Conservation (phyloP, 2,888 invertebrate species). For the Callyntrura sp. region DNA sequence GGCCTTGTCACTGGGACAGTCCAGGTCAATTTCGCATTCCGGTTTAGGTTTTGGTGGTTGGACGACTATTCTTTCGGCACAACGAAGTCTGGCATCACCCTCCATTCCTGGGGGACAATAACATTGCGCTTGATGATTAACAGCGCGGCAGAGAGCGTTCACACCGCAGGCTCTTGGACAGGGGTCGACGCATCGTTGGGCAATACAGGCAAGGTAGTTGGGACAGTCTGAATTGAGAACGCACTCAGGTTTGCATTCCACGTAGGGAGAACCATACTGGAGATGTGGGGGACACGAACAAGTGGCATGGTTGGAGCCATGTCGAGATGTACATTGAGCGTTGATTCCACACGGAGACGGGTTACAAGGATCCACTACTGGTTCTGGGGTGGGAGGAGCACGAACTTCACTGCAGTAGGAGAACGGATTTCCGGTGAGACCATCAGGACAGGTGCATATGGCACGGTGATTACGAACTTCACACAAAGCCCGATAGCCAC, state of each 20-base stretch:
- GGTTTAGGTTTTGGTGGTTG: slow-evolving; percentile 91
- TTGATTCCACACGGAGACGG: slow-evolving; percentile 93
- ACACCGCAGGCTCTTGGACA: slow-evolving; percentile 89
- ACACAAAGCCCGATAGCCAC: slow-evolving; percentile 90
- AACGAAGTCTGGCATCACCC: slow-evolving; percentile 82
- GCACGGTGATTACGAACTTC: slow-evolving; percentile 94
- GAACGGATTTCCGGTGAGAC: slow-evolving; percentile 83
- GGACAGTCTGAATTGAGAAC: slow-evolving; percentile 89
- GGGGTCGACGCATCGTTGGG: slow-evolving; percentile 88
- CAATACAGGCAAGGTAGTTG: slow-evolving; percentile 88
- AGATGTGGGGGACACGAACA: slow-evolving; percentile 90
- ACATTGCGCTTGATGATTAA: slow-evolving; percentile 92
- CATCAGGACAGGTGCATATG: slow-evolving; percentile 89
- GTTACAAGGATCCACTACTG: slow-evolving; percentile 90
- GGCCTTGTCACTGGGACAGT: slow-evolving; percentile 92
- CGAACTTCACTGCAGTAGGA: slow-evolving; percentile 83
- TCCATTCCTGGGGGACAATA: slow-evolving; percentile 89
- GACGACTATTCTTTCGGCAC: slow-evolving; percentile 87
- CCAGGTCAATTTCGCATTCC: slow-evolving; percentile 91
- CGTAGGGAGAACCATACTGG: slow-evolving; percentile 81
- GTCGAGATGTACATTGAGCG: slow-evolving; percentile 91
- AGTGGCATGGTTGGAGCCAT: slow-evolving; percentile 88
- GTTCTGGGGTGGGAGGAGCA: slow-evolving; percentile 79
- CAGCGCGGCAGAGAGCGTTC: slow-evolving; percentile 90
- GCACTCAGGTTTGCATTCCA: slow-evolving; percentile 89